Conservation (phyloP, 2,797 vertebrate species). For the Sebastes iracundus region DNA sequence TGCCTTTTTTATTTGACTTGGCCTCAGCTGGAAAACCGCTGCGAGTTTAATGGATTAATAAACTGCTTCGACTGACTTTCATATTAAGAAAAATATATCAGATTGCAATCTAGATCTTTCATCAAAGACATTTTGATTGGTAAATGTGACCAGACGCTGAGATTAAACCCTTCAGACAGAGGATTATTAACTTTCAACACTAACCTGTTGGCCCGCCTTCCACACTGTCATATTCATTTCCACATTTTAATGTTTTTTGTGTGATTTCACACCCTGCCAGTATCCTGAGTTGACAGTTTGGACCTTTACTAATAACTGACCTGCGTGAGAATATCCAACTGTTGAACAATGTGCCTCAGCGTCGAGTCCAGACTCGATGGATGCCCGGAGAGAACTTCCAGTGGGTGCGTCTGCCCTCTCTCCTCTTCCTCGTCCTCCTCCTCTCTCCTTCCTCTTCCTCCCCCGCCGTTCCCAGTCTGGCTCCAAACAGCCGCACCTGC, state of each 20-base stretch:
- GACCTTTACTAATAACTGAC: constrained; percentile 66
- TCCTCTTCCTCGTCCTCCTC: constrained; percentile 68
- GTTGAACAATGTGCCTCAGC: constrained; percentile 88
- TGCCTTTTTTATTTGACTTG: neutral
- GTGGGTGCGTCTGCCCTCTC: constrained; percentile 39
- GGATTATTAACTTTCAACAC: neutral
- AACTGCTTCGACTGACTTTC: neutral
- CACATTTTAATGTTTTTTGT: neutral
- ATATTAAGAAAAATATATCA: neutral
- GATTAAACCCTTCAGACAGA: neutral
- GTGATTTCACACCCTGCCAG: neutral
- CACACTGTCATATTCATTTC: neutral
- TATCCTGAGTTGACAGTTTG: neutral
- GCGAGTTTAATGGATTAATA: neutral
- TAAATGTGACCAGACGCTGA: neutral
- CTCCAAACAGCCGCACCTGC: neutral
- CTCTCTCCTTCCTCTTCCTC: constrained; percentile 26
- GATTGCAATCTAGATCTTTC: neutral
- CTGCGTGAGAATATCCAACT: constrained; percentile 90
- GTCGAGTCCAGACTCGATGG: constrained; percentile 79
- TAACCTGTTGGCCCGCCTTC: fast-evolving
- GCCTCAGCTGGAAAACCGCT: neutral
- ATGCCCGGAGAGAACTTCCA: constrained; percentile 66
- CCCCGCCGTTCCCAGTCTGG: neutral
- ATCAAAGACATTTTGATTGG: neutral